Conservation (phyloP, 1,140 invertebrate genomes). For the Laodelphax striatellus region DNA sequence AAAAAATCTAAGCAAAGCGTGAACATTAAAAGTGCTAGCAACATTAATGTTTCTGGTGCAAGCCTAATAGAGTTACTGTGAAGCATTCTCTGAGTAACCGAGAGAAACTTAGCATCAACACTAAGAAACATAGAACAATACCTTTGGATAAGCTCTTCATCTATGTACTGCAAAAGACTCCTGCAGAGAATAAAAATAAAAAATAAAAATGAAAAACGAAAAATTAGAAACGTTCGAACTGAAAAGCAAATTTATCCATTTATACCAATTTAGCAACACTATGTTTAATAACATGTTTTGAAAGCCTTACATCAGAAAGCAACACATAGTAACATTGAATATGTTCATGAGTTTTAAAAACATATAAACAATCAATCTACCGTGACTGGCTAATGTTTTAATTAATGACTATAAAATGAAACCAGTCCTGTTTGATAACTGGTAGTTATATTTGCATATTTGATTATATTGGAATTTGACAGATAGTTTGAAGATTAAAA, state of each 20-base stretch:
- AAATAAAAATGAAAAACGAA: constrained; percentile 26
- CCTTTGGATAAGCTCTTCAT: constrained; percentile 92
- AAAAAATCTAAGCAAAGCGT: neutral
- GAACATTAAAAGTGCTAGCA: neutral
- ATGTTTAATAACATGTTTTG: no score
- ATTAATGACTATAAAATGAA: no score
- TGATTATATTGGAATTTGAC: no score
- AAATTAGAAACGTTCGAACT: constrained; percentile 1
- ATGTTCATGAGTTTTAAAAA: no score
- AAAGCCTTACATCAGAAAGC: no score
- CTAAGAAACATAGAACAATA: constrained; percentile 38
- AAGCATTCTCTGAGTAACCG: neutral
- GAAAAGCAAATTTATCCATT: constrained; percentile 3
- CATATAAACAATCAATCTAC: no score
- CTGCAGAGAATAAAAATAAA: constrained; percentile 48
- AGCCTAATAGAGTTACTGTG: neutral
- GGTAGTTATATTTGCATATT: no score
- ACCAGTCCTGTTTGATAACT: no score
- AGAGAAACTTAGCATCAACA: neutral
- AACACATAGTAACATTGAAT: no score
- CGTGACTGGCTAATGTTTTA: no score
- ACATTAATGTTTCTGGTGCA: neutral
- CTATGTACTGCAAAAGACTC: constrained; percentile 96
- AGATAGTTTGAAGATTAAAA: no score
- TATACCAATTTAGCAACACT: neutral